These are phyloP conservation scores for Myocastor coypus DNA, from an alignment of 2,113 vertebrate species.

Conservation along the genomic window DNA sequence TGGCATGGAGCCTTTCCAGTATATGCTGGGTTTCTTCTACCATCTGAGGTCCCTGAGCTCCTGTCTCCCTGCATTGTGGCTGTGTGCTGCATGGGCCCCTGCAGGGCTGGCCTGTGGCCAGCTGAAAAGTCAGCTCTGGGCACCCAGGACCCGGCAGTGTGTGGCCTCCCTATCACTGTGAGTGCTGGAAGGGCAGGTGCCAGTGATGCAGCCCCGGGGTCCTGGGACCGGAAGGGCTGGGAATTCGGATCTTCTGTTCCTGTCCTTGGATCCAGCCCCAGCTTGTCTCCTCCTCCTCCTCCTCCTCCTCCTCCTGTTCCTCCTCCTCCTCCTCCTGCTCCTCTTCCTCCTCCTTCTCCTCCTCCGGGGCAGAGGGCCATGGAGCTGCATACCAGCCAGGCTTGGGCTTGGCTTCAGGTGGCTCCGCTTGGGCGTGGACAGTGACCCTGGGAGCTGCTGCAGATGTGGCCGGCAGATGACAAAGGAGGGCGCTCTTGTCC, in stretches of 20 bases:
- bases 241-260: rapidly evolving
- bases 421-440: background rate
- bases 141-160: rapidly evolving
- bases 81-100: background rate
- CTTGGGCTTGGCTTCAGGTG: background rate
- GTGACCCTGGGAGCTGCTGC: background rate
- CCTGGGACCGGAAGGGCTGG: rapidly evolving
- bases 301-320: no score
- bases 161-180: background rate
- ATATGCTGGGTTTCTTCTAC: rapidly evolving
- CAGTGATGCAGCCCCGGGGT: rapidly evolving
- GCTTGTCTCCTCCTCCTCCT: no score
- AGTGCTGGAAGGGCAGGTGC: rapidly evolving
- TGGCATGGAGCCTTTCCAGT: rapidly evolving
- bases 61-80: no score
- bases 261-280: background rate
- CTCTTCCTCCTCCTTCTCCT: no score
- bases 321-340: no score
- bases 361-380: background rate
- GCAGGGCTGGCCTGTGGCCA: background rate
- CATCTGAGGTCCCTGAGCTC: no score
- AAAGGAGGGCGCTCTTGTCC: constrained; percentile 63
- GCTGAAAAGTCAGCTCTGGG: background rate
- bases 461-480: background rate
- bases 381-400: background rate